phyloP scores from a whole-genome alignment of 1,140 invertebrate species.

The Drosophila trapezifrons region DNA sequence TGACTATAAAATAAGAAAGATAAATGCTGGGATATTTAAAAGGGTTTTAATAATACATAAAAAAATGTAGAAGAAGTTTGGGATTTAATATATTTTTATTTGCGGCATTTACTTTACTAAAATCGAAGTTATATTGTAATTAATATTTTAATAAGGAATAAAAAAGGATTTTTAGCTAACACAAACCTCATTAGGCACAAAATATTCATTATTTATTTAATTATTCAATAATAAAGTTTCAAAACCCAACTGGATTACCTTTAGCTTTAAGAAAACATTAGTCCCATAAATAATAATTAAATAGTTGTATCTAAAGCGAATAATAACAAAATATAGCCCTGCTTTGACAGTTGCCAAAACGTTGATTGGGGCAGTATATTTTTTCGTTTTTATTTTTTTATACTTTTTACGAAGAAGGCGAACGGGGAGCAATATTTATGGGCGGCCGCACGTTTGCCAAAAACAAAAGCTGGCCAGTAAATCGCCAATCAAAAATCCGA shows the following conservation, averaged over 20 bases:
- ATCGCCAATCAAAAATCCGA: conserved; percentile 31
- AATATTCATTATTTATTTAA: not conserved
- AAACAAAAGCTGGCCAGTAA: conserved; percentile 32
- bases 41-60: too few species aligned
- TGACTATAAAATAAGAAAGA: not conserved
- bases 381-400: conserved; percentile 5
- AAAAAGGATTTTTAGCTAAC: too few species aligned
- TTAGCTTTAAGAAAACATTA: not conserved
- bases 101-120: too few species aligned
- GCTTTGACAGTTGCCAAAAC: conserved; percentile 33
- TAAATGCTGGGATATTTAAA: too few species aligned
- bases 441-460: conserved; percentile 58
- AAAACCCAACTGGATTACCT: not conserved
- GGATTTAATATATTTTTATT: too few species aligned
- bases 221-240: not conserved
- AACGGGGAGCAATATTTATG: conserved; percentile 51
- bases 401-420: not conserved
- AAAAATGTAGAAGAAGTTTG: too few species aligned
- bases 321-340: conserved; percentile 20
- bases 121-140: too few species aligned
- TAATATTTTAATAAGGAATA: too few species aligned
- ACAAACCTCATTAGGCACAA: too few species aligned
- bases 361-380: conserved; percentile 7
- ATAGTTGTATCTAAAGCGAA: conserved; percentile 1
- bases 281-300: conserved; percentile 12